Conservation (phyloP, 2,888 invertebrate genomes). For the Acronicta leporina region DNA sequence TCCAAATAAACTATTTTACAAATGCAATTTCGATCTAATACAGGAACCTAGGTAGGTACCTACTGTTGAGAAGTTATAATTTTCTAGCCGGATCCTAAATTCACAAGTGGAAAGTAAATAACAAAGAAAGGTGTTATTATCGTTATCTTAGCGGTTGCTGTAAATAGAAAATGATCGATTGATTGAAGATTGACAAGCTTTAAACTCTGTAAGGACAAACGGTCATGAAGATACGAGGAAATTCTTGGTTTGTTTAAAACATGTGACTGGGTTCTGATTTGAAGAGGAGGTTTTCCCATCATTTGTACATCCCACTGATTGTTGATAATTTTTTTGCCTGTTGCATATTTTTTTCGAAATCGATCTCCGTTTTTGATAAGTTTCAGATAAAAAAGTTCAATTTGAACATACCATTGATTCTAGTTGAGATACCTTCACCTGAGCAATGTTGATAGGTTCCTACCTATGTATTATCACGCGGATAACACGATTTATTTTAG, state of each 20-base stretch:
- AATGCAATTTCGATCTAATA: no score
- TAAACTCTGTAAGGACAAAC: constrained; percentile 8
- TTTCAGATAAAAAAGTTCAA: constrained; percentile 19
- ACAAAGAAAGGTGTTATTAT: background rate
- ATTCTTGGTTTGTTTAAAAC: no score
- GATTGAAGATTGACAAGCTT: background rate
- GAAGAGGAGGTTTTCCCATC: no score
- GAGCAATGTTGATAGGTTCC: background rate
- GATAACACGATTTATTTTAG: constrained; percentile 34
- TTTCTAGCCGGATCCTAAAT: no score
- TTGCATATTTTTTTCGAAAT: background rate
- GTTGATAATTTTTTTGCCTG: background rate
- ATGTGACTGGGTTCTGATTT: no score
- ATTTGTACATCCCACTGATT: no score
- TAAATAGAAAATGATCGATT: constrained; percentile 21
- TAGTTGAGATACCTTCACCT: constrained; percentile 4
- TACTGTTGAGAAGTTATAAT: no score
- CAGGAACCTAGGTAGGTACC: no score
- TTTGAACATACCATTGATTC: constrained; percentile 25
- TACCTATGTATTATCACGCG: constrained; percentile 30
- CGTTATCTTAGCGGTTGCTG: constrained; percentile 12
- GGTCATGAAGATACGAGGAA: constrained; percentile 4
- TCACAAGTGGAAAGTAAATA: background rate
- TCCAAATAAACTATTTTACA: no score
- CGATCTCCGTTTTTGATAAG: constrained; percentile 7